phyloP scores from a whole-genome alignment of 92 coral and sea anemone species.

The Heteractis magnifica region DNA sequence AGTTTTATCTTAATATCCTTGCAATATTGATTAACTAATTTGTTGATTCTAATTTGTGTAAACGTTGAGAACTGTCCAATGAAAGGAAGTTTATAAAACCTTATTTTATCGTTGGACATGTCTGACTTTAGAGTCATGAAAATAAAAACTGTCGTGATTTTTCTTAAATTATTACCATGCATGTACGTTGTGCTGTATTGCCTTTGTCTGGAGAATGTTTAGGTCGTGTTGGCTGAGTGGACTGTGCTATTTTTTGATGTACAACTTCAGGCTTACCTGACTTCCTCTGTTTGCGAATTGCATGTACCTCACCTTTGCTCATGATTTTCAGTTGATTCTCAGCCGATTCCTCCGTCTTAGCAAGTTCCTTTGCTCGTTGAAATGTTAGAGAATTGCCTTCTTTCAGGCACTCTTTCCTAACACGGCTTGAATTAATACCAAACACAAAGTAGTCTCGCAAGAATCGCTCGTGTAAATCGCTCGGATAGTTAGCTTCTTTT shows the following conservation, averaged over 20 bases:
- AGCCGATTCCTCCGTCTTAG: conserved; percentile 44
- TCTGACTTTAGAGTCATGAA: no score
- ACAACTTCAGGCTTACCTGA: conserved; percentile 29
- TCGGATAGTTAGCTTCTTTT: conserved; percentile 52
- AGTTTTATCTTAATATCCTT: no score
- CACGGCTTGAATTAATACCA: conserved; percentile 50
- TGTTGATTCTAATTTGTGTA: no score
- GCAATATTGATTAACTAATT: no score
- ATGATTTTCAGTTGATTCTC: conserved; percentile 33
- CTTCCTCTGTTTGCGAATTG: conserved; percentile 25
- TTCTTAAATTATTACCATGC: no score
- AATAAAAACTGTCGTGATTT: no score
- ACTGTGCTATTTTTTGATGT: conserved; percentile 9
- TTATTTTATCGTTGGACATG: no score
- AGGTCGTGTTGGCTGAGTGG: conserved; percentile 24
- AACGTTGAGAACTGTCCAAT: no score
- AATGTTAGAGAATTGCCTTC: conserved; percentile 36
- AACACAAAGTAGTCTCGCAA: conserved; percentile 37
- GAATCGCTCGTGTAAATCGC: conserved; percentile 15
- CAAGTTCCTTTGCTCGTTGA: conserved; percentile 26
- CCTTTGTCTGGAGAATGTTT: conserved; percentile 26
- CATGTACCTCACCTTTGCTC: conserved; percentile 29
- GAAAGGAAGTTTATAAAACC: no score
- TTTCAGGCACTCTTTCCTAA: conserved; percentile 42
- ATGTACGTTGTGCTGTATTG: not conserved